Conservation (phyloP, 2,113 vertebrate species). For the Hassar affinis region DNA sequence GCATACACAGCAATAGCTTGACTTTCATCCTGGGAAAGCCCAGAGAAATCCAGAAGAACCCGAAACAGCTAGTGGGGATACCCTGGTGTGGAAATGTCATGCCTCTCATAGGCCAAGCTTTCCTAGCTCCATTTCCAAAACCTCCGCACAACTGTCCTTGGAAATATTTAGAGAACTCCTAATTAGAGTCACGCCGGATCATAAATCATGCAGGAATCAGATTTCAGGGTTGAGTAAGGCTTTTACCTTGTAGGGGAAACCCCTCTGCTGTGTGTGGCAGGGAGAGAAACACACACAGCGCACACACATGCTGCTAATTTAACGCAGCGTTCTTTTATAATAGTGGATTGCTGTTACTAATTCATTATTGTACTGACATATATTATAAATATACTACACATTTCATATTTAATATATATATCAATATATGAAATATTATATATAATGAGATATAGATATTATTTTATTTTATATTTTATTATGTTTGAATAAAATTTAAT, state of each 20-base stretch:
- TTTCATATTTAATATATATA: no score
- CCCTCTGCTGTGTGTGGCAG: background rate
- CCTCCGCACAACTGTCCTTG: constrained; percentile 5
- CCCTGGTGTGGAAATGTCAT: constrained; percentile 53
- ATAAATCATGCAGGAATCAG: constrained; percentile 56
- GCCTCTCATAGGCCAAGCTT: constrained; percentile 5
- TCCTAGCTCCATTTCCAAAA: background rate
- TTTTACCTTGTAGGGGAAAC: constrained; percentile 52
- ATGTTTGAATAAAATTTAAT: no score
- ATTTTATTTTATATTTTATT: no score
- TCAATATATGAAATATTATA: no score
- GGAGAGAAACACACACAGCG: constrained; percentile 4
- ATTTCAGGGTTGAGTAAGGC: constrained; percentile 60
- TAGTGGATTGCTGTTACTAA: no score
- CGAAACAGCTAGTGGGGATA: constrained; percentile 50
- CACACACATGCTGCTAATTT: no score
- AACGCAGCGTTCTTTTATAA: no score
- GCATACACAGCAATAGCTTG: background rate
- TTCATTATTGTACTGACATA: no score
- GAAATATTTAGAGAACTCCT: constrained; percentile 41
- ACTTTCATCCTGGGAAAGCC: background rate
- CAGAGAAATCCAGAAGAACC: constrained; percentile 1
- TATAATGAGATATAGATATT: no score
- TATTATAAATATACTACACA: no score
- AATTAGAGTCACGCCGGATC: constrained; percentile 47